These are phyloP conservation scores for Meteorus colon DNA, from an alignment of 2,888 invertebrate species.

Conservation along the genomic window DNA sequence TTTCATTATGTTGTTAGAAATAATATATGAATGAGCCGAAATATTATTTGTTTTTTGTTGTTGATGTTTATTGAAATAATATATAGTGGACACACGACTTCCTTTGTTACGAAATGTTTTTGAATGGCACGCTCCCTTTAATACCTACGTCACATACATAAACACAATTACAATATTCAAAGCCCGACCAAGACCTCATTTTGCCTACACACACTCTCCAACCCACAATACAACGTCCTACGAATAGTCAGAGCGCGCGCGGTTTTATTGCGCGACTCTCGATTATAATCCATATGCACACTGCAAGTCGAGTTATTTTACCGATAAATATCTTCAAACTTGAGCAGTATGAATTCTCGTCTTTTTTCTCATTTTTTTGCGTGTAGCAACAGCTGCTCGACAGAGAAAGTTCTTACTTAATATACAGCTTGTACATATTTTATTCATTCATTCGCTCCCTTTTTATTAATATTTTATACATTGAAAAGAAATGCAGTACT, in stretches of 20 bases:
- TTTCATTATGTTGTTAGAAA: background rate
- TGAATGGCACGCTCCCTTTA: slow-evolving; percentile 40
- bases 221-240: slow-evolving; percentile 56
- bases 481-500: background rate
- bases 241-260: slow-evolving; percentile 43
- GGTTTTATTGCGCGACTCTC: slow-evolving; percentile 17
- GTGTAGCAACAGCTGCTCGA: background rate
- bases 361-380: background rate
- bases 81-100: slow-evolving; percentile 18
- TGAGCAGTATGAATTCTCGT: background rate
- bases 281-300: slow-evolving; percentile 19
- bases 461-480: background rate
- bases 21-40: background rate
- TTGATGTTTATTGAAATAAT: slow-evolving; percentile 13
- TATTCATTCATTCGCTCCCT: background rate
- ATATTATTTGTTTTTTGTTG: background rate
- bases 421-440: background rate
- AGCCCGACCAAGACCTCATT: slow-evolving; percentile 60
- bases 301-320: slow-evolving; percentile 2
- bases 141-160: slow-evolving; percentile 37
- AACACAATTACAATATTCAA: slow-evolving; percentile 37
- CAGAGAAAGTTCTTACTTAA: slow-evolving; percentile 10
- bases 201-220: slow-evolving; percentile 59
- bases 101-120: slow-evolving; percentile 37
- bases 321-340: slow-evolving; percentile 23